Base-by-base conservation (phyloP, 1,140 invertebrate genomes). In the Megalopta genalis region DNA sequence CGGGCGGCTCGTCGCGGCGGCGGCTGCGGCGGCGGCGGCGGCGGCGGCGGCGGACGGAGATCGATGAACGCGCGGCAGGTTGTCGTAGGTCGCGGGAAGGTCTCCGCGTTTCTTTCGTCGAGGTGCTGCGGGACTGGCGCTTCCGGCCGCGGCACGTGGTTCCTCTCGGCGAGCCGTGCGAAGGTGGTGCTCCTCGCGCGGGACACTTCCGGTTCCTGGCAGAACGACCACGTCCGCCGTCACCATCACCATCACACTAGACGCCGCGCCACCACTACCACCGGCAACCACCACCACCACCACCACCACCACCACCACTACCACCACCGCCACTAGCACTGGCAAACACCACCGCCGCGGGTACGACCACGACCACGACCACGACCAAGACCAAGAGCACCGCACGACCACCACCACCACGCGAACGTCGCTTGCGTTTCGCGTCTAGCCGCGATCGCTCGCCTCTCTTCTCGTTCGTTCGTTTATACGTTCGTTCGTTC, bases 1-100 rank as follows among this genome's bases (percentile, higher is more conserved):
- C 10, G 8, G 25, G 10, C 59, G 7, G 0, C 25, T 9, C 6
- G 9, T 57, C 21, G n/a, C 6, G n/a, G 18, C 6, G 54, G 54
- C n/a, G n/a, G n/a, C n/a, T n/a, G n/a, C n/a, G n/a, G n/a, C n/a
- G n/a, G n/a, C n/a, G n/a, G n/a, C n/a, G n/a, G n/a, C n/a, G n/a
- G n/a, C n/a, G n/a, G n/a, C n/a, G n/a, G n/a, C n/a, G n/a, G 18
- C 6, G 54, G 54, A 21, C 21, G 49, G 21, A 18, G 49, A 57
- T n/a, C 82, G 73, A 77, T n/a, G 66, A 66, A 46, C 80, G 32
- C 39, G 66, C 37, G 67, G 72, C 82, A 84, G 77, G 77, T 84
- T 84, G 83, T 77, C 82, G 82, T 85, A 85, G 83, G 83, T 85
- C 72, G 42, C 57, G 72, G 67, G 42, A 76, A 60, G 70, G 46